Base-by-base conservation (phyloP, 2,888 invertebrate genomes). In the Caenorhabditis angaria region DNA sequence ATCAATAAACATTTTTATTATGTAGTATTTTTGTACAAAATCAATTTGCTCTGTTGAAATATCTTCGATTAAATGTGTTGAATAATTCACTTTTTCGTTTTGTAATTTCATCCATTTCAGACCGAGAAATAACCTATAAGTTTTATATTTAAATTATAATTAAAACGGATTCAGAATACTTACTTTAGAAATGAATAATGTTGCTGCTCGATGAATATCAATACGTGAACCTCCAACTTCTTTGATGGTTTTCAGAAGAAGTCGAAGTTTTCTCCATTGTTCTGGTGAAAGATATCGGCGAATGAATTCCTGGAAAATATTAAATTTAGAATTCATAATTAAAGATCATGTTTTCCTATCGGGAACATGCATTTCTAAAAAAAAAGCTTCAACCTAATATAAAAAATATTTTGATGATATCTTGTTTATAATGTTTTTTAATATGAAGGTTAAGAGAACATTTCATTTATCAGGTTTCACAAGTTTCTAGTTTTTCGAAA, bases 101-200 rank as follows among this genome's bases (percentile, higher is more conserved):
- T 10, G 72, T 72, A 18, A 78, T 78, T 53, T 75, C 70, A 20
- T 65, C 64, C 70, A 75, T 78, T 60, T 78, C 73, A 20, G 60
- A 47, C 56, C 65, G 65, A 5, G 73, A 73, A 8, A 73, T 62
- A 6, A 69, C 65, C 73, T 73, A 56, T 20, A 65, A 47, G 10
- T 27, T 1, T 18, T 10, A 3, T 5, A n/a, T 20, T 56, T 56
- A 57, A 55, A 35, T 20, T 51, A 24, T 51, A 12, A 5, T 48
- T 14, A 18, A 54, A 5, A 25, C 18, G 18, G 18, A 28, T n/a
- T 56, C 8, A 5, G 14, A 14, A 28, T 10, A 47, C 57, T 18
- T 22, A 73, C 73, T 29, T 62, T 68, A 14, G 73, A 73, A 14
- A 73, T 69, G 25, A 65, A 73, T 5, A 56, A 48, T 3, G 73